phyloP scores from a whole-genome alignment of 2,888 invertebrate species.

The Choristoneura rosaceana region DNA sequence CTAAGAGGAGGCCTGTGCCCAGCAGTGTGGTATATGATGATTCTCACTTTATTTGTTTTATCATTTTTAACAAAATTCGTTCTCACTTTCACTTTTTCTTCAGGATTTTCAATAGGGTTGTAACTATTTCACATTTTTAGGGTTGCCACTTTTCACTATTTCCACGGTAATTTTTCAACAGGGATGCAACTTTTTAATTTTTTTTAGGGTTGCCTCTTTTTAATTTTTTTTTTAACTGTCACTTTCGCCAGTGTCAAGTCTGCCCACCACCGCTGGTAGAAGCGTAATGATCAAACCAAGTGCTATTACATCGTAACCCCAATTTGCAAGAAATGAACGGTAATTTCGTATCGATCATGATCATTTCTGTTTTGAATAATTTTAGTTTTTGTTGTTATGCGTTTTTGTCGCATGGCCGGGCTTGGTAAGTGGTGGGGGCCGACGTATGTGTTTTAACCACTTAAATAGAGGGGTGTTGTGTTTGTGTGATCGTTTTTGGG shows the following conservation, averaged over 20 bases:
- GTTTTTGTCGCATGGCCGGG: slow-evolving; percentile 30
- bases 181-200: too few species aligned
- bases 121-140: too few species aligned
- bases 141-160: too few species aligned
- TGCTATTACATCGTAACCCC: slow-evolving; percentile 59
- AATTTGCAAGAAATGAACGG: slow-evolving; percentile 61
- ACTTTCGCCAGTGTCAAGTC: slow-evolving; percentile 48
- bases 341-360: slow-evolving; percentile 59
- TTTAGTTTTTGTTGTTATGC: slow-evolving; percentile 9
- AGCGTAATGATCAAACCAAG: slow-evolving; percentile 63
- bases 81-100: too few species aligned
- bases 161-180: too few species aligned
- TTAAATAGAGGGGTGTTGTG: neutral
- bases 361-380: slow-evolving; percentile 35
- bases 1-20: too few species aligned
- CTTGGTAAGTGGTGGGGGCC: slow-evolving; percentile 11
- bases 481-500: neutral
- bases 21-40: too few species aligned
- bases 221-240: slow-evolving; percentile 14
- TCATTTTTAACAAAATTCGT: too few species aligned
- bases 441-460: neutral
- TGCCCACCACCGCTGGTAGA: slow-evolving; percentile 51
- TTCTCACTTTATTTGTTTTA: too few species aligned
- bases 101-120: too few species aligned
- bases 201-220: neutral